Evolutionary conservation across 2,797 vertebrate genomes (phyloP), one percentile per base, ranked within the genome.

Genomic region (Lepus townsendii): DNA sequence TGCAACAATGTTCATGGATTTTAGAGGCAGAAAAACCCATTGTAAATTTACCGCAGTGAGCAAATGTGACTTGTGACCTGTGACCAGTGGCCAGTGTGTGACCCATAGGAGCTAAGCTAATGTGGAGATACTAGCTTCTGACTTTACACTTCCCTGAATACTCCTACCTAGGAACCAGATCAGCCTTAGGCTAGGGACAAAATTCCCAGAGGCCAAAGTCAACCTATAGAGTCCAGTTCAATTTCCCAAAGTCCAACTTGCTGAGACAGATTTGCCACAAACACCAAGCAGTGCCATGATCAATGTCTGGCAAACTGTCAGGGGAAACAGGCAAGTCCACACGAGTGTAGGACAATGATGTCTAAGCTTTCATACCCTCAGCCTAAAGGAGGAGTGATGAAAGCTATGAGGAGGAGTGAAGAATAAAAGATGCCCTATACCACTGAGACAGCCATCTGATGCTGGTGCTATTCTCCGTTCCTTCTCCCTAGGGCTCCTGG

Each of bases 371-470:
- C 12, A n/a, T 22, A 69, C 22, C 54, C 1, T 35, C 35, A 62
- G 3, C 32, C 12, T n/a, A 3, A 78, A 3, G 1, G 57, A 3
- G 3, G 2, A 8, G 4, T 30, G 10, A 3, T 17, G 1, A 62
- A 60, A 16, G 8, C 22, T 26, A 54, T 12, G 14, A 75, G 19
- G 10, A 50, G 5, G 11, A 60, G 0, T 52, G 38, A 57, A 6
- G 11, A 92, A 63, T 75, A 17, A 60, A 38, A 2, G 20, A 32
- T 22, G 3, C 7, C 62, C 2, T 32, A 78, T 5, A 0, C 0
- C 7, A 14, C 3, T 54, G 1, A 1, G 0, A 0, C 11, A 87
- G 42, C 22, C 14, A n/a, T 0, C 1, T 32, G 19, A 5, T 26
- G 0, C 3, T 91, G 2, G 3, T 30, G 0, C 3, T 91, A 1